Evolutionary conservation across 92 coral and sea anemone species (phyloP), one percentile per base, ranked within the genome.

Genomic region (Pocillopora grandis): DNA sequence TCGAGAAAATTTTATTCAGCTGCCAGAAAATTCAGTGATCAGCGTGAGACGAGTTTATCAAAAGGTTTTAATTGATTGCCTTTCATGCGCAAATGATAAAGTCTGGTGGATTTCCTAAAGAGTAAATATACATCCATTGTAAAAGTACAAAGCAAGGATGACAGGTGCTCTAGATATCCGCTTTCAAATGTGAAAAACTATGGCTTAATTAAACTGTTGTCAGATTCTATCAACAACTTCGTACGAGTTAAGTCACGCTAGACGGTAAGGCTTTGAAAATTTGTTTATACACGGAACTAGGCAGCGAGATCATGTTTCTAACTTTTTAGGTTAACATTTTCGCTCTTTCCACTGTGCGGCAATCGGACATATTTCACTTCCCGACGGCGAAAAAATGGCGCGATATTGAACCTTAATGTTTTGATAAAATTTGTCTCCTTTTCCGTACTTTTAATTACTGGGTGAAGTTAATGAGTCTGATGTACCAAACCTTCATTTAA

Each of bases 31-130:
- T 35, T 21, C 42, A 17, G 4, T 12, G 56, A 70, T 37, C 75
- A 70, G 57, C 75, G 42, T 49, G 57, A 1, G 75, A 70, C 9
- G 15, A 70, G 56, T 0, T 37, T 19, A 55, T 21, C 75, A 2
- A 17, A 70, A 33, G 57, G 57, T 70, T 70, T 70, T 37, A 70
- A 70, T 70, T 70, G 33, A 56, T 70, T 70, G 36, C 55, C 56
- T 42, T 49, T 70, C 23, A 20, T 16, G 75, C 17, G 13, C 9
- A 36, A 37, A 35, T 42, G 75, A 35, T 18, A 6, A 36, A 70
- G 42, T 70, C 75, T 14, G 2, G 57, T 9, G 37, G 52, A 68
- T 31, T 48, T 33, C 12, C n/a, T 27, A 27, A 27, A 35, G 27
- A 68, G 7, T 17, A 42, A 42, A 42, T 42, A 42, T 42, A 42